phyloP scores from a whole-genome alignment of 2,888 invertebrate genomes.

The Hanleya hanleyi region DNA sequence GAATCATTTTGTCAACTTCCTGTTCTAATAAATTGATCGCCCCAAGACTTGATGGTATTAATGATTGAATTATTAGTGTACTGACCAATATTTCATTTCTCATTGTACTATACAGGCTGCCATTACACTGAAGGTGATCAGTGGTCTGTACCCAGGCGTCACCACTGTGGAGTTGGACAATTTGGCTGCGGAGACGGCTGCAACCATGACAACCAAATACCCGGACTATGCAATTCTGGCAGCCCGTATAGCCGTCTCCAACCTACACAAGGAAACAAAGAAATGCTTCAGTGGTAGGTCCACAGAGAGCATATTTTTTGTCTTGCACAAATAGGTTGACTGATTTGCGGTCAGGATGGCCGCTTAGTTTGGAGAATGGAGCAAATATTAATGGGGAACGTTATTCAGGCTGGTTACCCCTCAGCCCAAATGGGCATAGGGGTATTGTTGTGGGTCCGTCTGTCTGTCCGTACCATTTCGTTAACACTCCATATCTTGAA shows the following conservation, averaged over 20 bases:
- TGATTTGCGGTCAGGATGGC: too few relatives aligned
- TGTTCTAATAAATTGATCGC: too few relatives aligned
- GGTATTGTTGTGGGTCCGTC: too few relatives aligned
- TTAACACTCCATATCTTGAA: too few relatives aligned
- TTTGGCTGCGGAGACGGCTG: constrained; percentile 98
- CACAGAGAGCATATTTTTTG: too few relatives aligned
- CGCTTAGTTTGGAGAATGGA: too few relatives aligned
- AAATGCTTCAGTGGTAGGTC: constrained; percentile 82
- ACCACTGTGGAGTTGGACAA: constrained; percentile 98
- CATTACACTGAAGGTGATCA: constrained; percentile 86
- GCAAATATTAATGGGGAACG: too few relatives aligned
- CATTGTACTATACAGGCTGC: constrained; percentile 62
- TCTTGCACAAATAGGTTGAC: too few relatives aligned
- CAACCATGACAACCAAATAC: constrained; percentile 97
- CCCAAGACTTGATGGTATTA: background rate
- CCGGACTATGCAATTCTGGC: constrained; percentile 90
- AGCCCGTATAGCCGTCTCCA: constrained; percentile 93
- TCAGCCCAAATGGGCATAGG: too few relatives aligned
- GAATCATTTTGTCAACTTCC: too few relatives aligned
- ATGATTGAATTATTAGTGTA: background rate
- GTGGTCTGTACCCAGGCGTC: constrained; percentile 95
- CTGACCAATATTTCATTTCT: background rate
- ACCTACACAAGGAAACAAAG: constrained; percentile 98
- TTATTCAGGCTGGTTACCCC: too few relatives aligned
- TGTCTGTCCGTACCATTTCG: too few relatives aligned